Evolutionary conservation across 2,797 vertebrate species (phyloP).

Genomic region (Microchirus variegatus): DNA sequence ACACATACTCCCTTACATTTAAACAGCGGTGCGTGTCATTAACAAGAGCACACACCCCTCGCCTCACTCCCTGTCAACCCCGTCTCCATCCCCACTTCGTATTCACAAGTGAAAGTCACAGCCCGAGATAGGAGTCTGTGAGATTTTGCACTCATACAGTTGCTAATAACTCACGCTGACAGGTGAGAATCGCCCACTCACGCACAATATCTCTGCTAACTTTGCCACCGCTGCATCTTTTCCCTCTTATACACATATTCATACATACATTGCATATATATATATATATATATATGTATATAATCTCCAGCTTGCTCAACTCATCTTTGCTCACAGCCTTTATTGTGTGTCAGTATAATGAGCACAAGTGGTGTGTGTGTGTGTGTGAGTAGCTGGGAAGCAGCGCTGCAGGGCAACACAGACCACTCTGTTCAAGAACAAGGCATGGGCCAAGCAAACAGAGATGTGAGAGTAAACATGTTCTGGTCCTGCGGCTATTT

Average conservation of each 20-base stretch:
- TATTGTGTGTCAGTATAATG: conserved; percentile 59
- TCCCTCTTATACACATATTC: conserved; percentile 15
- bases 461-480: conserved; percentile 77
- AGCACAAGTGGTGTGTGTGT: conserved; percentile 54
- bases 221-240: conserved; percentile 15
- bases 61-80: conserved; percentile 25
- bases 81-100: conserved; percentile 49
- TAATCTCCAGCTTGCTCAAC: conserved; percentile 32
- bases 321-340: conserved; percentile 37
- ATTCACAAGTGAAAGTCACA: conserved; percentile 79
- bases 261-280: conserved; percentile 34
- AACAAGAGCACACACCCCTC: conserved; percentile 29
- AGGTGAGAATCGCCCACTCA: conserved; percentile 77
- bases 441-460: conserved; percentile 75
- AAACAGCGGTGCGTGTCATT: conserved; percentile 51
- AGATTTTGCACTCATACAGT: conserved; percentile 76
- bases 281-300: conserved; percentile 33
- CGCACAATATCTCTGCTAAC: conserved; percentile 49
- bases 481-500: conserved; percentile 74
- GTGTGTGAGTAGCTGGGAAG: conserved; percentile 50
- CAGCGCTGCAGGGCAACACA: conserved; percentile 70
- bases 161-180: conserved; percentile 74
- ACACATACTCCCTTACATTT: conserved; percentile 36
- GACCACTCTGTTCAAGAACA: conserved; percentile 68
- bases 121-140: conserved; percentile 72